Conservation (phyloP, 1,140 invertebrate species). For the Drosophila arawakana region DNA sequence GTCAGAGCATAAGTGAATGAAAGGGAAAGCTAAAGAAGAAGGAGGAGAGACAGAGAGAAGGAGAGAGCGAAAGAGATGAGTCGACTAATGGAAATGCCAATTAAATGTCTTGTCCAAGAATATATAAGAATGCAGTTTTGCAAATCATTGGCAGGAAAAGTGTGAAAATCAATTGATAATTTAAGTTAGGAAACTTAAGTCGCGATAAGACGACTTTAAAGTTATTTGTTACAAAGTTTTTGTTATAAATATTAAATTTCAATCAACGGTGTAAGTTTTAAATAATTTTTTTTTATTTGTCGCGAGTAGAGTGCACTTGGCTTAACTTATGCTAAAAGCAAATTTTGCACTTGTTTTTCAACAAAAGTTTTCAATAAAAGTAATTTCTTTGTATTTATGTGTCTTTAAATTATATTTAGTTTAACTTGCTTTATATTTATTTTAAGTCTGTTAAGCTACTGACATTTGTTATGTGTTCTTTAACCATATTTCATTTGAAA, state of each 20-base stretch:
- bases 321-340: no score
- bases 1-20: neutral
- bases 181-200: neutral
- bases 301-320: no score
- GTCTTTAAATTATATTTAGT: no score
- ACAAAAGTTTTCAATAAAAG: no score
- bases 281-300: no score
- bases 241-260: neutral
- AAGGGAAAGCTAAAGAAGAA: neutral
- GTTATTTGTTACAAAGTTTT: neutral
- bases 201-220: neutral
- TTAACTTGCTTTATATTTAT: no score
- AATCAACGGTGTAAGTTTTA: no score
- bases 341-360: no score
- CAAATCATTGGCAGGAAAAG: constrained; percentile 8
- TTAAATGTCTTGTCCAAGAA: constrained; percentile 37
- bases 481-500: no score
- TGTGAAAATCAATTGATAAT: constrained; percentile 4
- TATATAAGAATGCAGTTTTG: constrained; percentile 15
- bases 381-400: no score
- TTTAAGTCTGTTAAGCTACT: no score
- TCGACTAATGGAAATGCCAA: constrained; percentile 47
- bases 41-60: neutral
- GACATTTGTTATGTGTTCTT: no score
- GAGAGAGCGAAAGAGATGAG: constrained; percentile 8